Conservation (phyloP, 2,888 invertebrate genomes). For the Drosophila pseudotakahashii region DNA sequence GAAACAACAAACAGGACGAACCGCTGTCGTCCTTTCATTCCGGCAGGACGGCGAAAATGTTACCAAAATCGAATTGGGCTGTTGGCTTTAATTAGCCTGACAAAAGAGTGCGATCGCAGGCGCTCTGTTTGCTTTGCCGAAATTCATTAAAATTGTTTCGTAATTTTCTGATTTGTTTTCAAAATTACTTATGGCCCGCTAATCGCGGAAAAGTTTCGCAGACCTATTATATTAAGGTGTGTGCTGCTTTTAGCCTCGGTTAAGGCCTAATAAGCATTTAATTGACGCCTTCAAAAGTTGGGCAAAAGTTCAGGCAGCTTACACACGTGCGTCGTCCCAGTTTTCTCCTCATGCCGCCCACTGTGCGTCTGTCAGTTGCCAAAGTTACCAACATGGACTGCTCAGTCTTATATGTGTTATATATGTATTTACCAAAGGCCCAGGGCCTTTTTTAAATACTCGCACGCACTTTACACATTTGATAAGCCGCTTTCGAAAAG, state of each 20-base stretch:
- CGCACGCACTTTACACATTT: conserved; percentile 33
- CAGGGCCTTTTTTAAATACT: conserved; percentile 46
- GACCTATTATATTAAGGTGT: conserved; percentile 1
- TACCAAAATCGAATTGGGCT: conserved; percentile 10
- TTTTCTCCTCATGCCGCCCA: conserved; percentile 3
- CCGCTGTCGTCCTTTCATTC: conserved; percentile 21
- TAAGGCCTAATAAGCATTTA: conserved; percentile 52
- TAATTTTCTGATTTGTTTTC: conserved; percentile 16
- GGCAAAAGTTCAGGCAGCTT: conserved; percentile 27
- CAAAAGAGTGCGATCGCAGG: conserved; percentile 1
- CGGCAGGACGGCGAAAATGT: conserved; percentile 11
- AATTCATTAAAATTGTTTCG: conserved; percentile 20
- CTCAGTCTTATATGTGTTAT: not conserved
- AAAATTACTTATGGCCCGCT: not conserved
- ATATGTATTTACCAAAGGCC: conserved; percentile 1
- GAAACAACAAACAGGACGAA: conserved; percentile 68
- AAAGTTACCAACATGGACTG: conserved; percentile 14
- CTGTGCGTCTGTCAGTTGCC: conserved; percentile 37
- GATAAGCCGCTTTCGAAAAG: conserved; percentile 27
- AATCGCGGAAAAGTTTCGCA: conserved; percentile 2
- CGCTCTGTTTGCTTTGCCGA: not conserved
- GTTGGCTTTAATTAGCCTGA: conserved; percentile 22
- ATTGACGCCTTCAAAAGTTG: conserved; percentile 48
- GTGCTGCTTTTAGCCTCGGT: conserved; percentile 30
- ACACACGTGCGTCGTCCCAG: conserved; percentile 47